Evolutionary conservation across 1,140 invertebrate genomes (phyloP).

Genomic region (Drosophila littoralis): DNA sequence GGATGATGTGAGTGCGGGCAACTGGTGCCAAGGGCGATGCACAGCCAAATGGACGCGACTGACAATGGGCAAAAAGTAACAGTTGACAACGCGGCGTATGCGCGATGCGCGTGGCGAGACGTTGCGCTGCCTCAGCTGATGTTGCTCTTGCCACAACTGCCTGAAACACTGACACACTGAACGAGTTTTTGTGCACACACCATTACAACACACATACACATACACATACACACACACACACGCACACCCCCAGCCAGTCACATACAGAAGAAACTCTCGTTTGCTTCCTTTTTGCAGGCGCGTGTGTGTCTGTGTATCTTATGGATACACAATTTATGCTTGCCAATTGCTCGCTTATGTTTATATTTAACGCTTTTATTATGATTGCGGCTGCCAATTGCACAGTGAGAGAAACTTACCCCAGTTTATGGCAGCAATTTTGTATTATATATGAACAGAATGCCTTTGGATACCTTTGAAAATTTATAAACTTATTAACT

Average conservation of each 20-base stretch:
- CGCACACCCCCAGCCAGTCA: background rate
- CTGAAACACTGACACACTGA: constrained; percentile 81
- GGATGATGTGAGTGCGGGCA: constrained; percentile 19
- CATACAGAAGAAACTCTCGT: constrained; percentile 10
- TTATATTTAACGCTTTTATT: constrained; percentile 44
- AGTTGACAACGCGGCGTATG: constrained; percentile 79
- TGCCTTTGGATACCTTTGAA: constrained; percentile 1
- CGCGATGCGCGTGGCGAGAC: constrained; percentile 52
- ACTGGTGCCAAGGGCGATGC: constrained; percentile 69
- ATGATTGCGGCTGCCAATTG: constrained; percentile 19
- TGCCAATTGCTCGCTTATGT: constrained; percentile 60
- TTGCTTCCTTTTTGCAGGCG: constrained; percentile 32
- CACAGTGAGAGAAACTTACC: constrained; percentile 54
- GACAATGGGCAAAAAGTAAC: constrained; percentile 43
- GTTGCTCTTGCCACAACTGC: constrained; percentile 37
- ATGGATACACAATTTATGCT: constrained; percentile 82
- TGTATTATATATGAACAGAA: background rate
- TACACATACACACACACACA: background rate
- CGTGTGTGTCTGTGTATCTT: constrained; percentile 62
- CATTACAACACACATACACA: constrained; percentile 14
- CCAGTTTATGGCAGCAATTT: constrained; percentile 41
- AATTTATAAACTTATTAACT: constrained; percentile 27
- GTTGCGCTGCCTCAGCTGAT: constrained; percentile 57
- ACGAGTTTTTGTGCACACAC: constrained; percentile 63
- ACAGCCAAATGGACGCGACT: constrained; percentile 16